A percentile compares a stretch with the other conserved stretches of the same genome.
Conservation (phyloP, 37 sponge, comb jelly and placozoan genomes). For the Mnemiopsis leidyi region DNA sequence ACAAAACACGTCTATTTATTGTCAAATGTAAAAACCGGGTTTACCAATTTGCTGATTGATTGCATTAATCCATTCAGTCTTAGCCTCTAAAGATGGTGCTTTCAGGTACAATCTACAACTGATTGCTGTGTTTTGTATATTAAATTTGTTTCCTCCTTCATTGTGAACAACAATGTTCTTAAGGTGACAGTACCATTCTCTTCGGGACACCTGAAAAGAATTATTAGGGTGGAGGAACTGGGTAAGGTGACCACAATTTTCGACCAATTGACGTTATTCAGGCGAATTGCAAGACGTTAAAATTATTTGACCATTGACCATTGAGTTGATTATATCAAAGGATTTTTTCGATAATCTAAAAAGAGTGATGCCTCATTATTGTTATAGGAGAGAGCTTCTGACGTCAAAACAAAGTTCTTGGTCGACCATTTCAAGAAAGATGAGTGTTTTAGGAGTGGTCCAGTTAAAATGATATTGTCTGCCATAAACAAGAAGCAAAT, state of each 20-base stretch:
- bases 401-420: background rate
- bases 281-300: too few relatives aligned
- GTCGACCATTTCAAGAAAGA: constrained; percentile 14
- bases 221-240: too few relatives aligned
- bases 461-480: constrained; percentile 1
- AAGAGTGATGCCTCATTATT: background rate
- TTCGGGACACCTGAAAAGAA: background rate
- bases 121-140: background rate
- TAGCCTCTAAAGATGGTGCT: background rate
- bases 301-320: too few relatives aligned
- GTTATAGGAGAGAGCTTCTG: background rate
- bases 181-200: background rate
- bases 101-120: background rate
- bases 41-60: constrained; percentile 26
- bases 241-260: too few relatives aligned
- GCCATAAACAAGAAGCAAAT: background rate
- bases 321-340: too few relatives aligned
- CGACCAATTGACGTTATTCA: too few relatives aligned
- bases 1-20: too few relatives aligned
- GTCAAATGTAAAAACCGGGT: background rate
- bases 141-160: constrained; percentile 3
- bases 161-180: background rate
- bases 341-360: background rate
- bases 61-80: constrained; percentile 53
- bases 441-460: background rate